Base-by-base conservation (phyloP, 1,140 invertebrate genomes). In the Ostrea denselamellosa region DNA sequence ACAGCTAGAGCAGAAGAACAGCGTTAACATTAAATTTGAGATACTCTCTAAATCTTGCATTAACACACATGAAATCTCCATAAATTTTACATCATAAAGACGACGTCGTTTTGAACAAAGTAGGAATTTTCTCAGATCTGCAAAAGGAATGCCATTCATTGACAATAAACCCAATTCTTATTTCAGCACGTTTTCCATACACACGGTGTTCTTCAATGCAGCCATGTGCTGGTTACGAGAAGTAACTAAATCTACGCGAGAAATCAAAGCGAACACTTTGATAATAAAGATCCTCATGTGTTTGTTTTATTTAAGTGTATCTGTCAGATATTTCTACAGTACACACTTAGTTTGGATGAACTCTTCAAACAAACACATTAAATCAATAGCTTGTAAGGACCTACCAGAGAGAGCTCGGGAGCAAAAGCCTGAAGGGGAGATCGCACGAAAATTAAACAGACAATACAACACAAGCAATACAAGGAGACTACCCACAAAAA, bases 301-400 rank as follows among this genome's bases (percentile, higher is more conserved):
- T 71, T 71, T 71, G 68, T 71, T 25, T 25, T 71, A 71, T 34
- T 71, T 71, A 25, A 71, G 68, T 71, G 68, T 71, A 34, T 71
- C 68, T 71, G 68, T 34, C 22, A 71, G 68, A 71, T 34, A 28
- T 71, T 71, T 71, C 68, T 71, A 25, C 25, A 71, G 25, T 22
- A 71, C 28, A 71, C 9, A 25, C 68, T 10, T 71, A 10, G 68
- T 34, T 28, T 71, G 68, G 25, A 71, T 28, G 68, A 28, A 25
- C 25, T 71, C 68, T 71, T 8, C 12, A 71, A 71, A 71, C 68
- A 71, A 71, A 71, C 68, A 71, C 68, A 71, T 71, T 71, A 71
- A 34, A 71, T 71, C 68, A 34, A 71, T 71, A 22, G 28, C 10
- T 34, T 28, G 28, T 71, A 71, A 34, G 28, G 68, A 71, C 68